Conservation (phyloP, 2,797 vertebrate species). For the Rhabdomys pumilio region DNA sequence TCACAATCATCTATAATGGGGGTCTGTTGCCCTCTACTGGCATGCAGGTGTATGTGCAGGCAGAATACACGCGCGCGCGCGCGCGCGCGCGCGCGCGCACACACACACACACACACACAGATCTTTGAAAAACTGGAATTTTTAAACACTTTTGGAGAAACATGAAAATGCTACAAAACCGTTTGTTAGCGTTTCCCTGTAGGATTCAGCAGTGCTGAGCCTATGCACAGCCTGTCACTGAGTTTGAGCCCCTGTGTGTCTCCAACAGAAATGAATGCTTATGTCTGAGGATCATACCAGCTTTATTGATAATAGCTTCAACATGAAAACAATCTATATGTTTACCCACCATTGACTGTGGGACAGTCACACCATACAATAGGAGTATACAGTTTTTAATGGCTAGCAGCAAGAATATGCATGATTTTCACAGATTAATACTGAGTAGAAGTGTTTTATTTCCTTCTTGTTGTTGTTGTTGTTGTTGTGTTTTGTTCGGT, state of each 20-base stretch:
- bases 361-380: too few relatives aligned
- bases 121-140: neutral
- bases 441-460: neutral
- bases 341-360: neutral
- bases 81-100: too few relatives aligned
- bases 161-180: neutral
- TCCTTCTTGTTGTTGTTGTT: neutral
- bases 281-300: neutral
- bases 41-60: neutral
- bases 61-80: too few relatives aligned
- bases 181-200: neutral
- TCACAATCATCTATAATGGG: neutral
- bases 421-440: conserved; percentile 53
- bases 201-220: conserved; percentile 13
- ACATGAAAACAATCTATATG: conserved; percentile 19
- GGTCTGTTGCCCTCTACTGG: neutral
- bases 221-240: neutral
- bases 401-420: neutral
- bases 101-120: too few relatives aligned
- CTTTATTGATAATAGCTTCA: neutral
- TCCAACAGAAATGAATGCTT: conserved; percentile 3
- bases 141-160: conserved; percentile 23
- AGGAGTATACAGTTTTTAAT: neutral
- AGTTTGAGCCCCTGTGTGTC: neutral
- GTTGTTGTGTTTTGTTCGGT: neutral